Evolutionary conservation across 2,797 vertebrate species (phyloP).

Genomic region (Cyclura pinguis): DNA sequence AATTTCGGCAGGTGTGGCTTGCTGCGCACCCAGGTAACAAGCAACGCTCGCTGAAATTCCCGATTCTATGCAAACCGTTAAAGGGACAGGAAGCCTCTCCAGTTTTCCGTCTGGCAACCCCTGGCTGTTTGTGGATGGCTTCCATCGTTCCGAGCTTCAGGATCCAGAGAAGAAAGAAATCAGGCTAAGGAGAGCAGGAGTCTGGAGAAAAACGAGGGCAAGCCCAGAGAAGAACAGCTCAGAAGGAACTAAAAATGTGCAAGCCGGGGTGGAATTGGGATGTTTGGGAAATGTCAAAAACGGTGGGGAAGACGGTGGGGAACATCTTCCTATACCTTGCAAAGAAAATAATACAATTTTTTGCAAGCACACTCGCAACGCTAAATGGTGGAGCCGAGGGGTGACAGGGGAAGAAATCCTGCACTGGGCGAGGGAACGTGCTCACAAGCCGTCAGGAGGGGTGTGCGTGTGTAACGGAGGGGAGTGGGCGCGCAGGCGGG

Average conservation of each 20-base stretch:
- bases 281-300: not conserved
- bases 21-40: too few species aligned
- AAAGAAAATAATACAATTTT: slow-evolving; percentile 27
- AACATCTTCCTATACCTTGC: not conserved
- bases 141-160: too few species aligned
- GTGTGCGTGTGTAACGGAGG: slow-evolving; percentile 33
- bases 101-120: too few species aligned
- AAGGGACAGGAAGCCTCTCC: not conserved
- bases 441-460: slow-evolving; percentile 31
- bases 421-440: slow-evolving; percentile 21
- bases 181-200: too few species aligned
- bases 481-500: not conserved
- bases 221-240: too few species aligned
- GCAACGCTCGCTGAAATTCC: too few species aligned
- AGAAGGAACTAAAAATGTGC: not conserved
- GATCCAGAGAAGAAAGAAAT: not conserved
- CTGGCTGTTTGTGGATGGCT: too few species aligned
- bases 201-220: too few species aligned
- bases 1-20: too few species aligned
- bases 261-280: rapidly evolving
- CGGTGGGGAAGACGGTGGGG: not conserved
- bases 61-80: not conserved
- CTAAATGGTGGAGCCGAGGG: slow-evolving; percentile 39
- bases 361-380: slow-evolving; percentile 56
- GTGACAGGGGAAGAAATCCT: slow-evolving; percentile 51